Evolutionary conservation across 1,140 invertebrate genomes (phyloP).

Genomic region (Pemphigus obesinymphae): DNA sequence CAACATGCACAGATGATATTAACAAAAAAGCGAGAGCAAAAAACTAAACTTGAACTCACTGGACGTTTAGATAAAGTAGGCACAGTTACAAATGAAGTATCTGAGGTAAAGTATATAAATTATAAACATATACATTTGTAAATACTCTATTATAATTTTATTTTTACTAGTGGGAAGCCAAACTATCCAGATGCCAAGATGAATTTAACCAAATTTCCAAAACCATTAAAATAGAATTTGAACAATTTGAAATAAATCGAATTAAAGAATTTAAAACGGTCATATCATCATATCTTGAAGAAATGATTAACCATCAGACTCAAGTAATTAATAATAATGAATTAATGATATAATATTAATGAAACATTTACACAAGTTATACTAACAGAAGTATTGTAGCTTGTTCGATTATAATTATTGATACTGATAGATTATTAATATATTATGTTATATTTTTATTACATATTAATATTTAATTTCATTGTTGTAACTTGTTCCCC

Average conservation of each 20-base stretch:
- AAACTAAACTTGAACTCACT: constrained; percentile 84
- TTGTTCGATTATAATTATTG: too few species aligned
- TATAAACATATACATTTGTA: too few species aligned
- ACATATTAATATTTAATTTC: too few species aligned
- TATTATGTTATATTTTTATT: too few species aligned
- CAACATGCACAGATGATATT: constrained; percentile 92
- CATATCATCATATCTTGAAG: constrained; percentile 87
- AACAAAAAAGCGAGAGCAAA: constrained; percentile 89
- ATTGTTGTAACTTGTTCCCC: too few species aligned
- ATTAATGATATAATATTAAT: too few species aligned
- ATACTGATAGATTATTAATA: too few species aligned
- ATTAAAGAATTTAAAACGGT: constrained; percentile 87
- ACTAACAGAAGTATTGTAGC: too few species aligned
- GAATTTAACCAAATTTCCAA: constrained; percentile 95
- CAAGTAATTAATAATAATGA: constrained; percentile 66
- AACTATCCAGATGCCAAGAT: constrained; percentile 92
- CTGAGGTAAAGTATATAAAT: constrained; percentile 62
- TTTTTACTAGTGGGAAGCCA: constrained; percentile 77
- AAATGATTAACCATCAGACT: constrained; percentile 90
- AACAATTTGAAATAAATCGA: constrained; percentile 82
- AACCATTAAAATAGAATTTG: constrained; percentile 93
- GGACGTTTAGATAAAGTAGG: constrained; percentile 85
- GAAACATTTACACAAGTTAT: too few species aligned
- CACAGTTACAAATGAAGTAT: constrained; percentile 82
- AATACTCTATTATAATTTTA: constrained; percentile 24